phyloP scores from a whole-genome alignment of 2,888 invertebrate species.

The Brenthis ino region DNA sequence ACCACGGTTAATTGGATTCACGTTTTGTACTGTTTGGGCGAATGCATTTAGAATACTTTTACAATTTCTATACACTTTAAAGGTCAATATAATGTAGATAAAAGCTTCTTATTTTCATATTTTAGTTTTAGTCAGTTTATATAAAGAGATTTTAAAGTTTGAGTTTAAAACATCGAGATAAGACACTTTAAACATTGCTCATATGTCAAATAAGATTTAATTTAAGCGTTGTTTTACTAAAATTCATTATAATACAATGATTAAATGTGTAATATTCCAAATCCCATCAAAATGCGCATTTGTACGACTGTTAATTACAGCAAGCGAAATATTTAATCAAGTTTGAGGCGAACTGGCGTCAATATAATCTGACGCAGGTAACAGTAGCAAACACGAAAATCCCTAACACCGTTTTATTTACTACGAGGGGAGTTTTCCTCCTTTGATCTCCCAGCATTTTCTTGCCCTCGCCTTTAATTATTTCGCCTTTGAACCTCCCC shows the following conservation, averaged over 20 bases:
- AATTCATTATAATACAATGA: background rate
- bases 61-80: no score
- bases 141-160: no score
- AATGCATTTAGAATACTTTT: background rate
- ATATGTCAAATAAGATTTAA: background rate
- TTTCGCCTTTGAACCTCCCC: conserved; percentile 75
- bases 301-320: conserved; percentile 23
- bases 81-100: background rate
- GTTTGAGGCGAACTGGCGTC: conserved; percentile 29
- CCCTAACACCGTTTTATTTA: conserved; percentile 66
- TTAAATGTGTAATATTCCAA: background rate
- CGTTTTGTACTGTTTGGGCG: conserved; percentile 4
- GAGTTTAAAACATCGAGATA: no score
- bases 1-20: conserved; percentile 32
- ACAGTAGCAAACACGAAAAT: conserved; percentile 55
- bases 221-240: background rate
- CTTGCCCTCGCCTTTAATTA: conserved; percentile 78
- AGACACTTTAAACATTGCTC: no score
- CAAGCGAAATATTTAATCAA: conserved; percentile 37
- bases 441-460: conserved; percentile 77
- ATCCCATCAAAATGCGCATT: conserved; percentile 12
- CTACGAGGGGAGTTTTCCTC: conserved; percentile 63
- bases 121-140: no score
- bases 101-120: background rate
- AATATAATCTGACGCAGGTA: conserved; percentile 39